These are phyloP conservation scores for Abramis brama DNA, from an alignment of 2,113 vertebrate genomes.

Conservation along the genomic window DNA sequence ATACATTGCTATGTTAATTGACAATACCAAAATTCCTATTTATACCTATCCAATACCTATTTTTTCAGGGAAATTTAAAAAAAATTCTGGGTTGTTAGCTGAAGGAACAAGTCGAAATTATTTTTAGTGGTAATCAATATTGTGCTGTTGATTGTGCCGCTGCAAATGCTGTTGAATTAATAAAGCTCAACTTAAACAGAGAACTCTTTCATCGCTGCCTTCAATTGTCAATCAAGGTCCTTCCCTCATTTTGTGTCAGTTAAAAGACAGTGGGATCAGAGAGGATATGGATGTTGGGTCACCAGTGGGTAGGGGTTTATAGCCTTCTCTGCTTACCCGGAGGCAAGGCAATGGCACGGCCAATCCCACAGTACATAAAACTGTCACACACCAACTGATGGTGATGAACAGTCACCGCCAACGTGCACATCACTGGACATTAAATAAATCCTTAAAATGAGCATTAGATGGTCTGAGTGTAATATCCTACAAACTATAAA, in stretches of 20 bases:
- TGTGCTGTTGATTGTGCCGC: not conserved
- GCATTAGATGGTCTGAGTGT: slow-evolving; percentile 10
- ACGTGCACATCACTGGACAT: slow-evolving; percentile 39
- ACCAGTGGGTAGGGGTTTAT: slow-evolving; percentile 56
- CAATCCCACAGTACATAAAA: slow-evolving; percentile 60
- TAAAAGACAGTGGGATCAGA: slow-evolving; percentile 39
- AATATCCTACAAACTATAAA: slow-evolving; percentile 4
- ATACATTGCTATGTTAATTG: not conserved
- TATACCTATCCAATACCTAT: not conserved
- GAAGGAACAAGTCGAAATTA: not conserved
- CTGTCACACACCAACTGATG: slow-evolving; percentile 59
- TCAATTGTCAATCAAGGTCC: slow-evolving; percentile 29
- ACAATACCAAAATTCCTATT: not conserved
- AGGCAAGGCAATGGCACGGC: slow-evolving; percentile 58
- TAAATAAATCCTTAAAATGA: slow-evolving; percentile 29
- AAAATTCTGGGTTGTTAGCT: not conserved
- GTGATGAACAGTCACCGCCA: slow-evolving; percentile 50
- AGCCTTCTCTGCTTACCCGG: slow-evolving; percentile 50
- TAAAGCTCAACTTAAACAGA: not conserved
- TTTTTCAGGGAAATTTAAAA: not conserved
- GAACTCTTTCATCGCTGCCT: not conserved
- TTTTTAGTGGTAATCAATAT: not conserved
- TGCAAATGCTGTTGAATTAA: not conserved
- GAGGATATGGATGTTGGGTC: slow-evolving; percentile 37
- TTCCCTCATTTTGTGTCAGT: slow-evolving; percentile 16